These are phyloP conservation scores for Paratrypauchen microcephalus DNA, from an alignment of 2,797 vertebrate genomes.

Conservation along the genomic window DNA sequence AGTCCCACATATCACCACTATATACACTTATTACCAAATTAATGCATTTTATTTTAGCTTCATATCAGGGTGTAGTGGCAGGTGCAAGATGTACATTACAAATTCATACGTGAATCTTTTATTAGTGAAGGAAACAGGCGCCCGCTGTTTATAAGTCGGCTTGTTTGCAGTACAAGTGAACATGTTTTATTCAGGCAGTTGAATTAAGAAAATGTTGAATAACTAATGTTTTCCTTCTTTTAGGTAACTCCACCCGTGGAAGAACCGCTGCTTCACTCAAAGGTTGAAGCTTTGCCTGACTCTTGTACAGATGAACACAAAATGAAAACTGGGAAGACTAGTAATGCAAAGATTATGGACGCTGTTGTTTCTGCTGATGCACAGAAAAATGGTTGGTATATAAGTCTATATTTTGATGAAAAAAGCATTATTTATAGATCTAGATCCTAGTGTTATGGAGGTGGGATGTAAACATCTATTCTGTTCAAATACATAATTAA, in stretches of 20 bases:
- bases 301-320: constrained; percentile 69
- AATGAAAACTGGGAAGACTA: constrained; percentile 48
- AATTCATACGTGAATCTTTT: constrained; percentile 67
- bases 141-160: constrained; percentile 48
- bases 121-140: constrained; percentile 45
- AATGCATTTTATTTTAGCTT: constrained; percentile 50
- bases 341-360: constrained; percentile 43
- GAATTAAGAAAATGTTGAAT: constrained; percentile 48
- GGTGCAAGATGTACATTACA: constrained; percentile 57
- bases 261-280: constrained; percentile 79
- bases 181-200: constrained; percentile 67
- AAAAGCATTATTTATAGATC: constrained; percentile 7
- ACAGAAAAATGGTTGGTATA: constrained; percentile 85
- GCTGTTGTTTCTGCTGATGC: constrained; percentile 35
- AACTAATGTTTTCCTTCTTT: constrained; percentile 33
- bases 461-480: background rate
- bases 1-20: constrained; percentile 64
- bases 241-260: constrained; percentile 90
- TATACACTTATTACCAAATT: constrained; percentile 69
- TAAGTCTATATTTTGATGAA: background rate
- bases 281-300: constrained; percentile 61
- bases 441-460: background rate
- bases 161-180: constrained; percentile 59
- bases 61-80: constrained; percentile 49
- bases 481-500: background rate